These are phyloP conservation scores for Crotophaga sulcirostris DNA, from an alignment of 2,113 vertebrate species.

Conservation along the genomic window DNA sequence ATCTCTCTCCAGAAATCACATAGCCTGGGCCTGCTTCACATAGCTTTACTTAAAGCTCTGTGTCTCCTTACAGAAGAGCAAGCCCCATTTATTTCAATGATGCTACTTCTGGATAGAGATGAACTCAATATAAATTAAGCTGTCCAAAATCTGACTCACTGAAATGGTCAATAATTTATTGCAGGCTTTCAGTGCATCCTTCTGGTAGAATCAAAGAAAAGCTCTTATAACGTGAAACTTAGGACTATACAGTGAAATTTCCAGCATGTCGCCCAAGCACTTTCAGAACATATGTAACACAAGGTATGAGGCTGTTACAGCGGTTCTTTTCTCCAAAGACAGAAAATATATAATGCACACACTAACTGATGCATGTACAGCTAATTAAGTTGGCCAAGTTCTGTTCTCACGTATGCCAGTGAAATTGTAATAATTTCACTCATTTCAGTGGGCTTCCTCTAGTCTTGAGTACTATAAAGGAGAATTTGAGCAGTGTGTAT, in stretches of 20 bases:
- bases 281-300: neutral
- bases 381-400: neutral
- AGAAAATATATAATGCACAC: neutral
- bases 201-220: neutral
- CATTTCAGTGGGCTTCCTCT: neutral
- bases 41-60: neutral
- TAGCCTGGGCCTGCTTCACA: neutral
- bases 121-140: neutral
- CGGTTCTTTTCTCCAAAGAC: neutral
- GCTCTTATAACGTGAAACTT: neutral
- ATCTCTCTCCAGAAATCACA: neutral
- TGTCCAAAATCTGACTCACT: neutral
- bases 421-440: neutral
- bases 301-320: neutral
- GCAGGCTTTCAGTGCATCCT: neutral
- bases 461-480: neutral
- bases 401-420: neutral
- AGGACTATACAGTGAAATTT: neutral
- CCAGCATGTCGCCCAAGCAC: neutral
- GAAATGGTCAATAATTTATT: neutral
- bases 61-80: neutral
- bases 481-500: neutral
- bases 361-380: neutral
- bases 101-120: neutral
- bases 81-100: neutral